phyloP scores from a whole-genome alignment of 1,140 invertebrate species.

The Trachymyrmex septentrionalis region DNA sequence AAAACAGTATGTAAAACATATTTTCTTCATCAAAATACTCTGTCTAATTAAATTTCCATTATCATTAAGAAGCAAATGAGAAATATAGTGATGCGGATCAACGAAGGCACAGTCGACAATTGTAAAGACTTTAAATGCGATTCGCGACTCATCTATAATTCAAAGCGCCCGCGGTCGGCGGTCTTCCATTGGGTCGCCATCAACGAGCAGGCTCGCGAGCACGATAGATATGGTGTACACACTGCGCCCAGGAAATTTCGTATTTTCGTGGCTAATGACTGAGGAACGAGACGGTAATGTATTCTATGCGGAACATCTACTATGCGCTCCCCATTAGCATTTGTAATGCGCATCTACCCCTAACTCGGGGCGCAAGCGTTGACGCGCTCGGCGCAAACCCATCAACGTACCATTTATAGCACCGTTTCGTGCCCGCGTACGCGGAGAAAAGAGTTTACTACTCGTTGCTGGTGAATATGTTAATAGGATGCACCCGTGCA shows the following conservation, averaged over 20 bases:
- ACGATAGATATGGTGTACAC: conserved; percentile 51
- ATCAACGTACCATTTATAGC: conserved; percentile 83
- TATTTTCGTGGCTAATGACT: conserved; percentile 85
- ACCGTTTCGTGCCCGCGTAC: conserved; percentile 63
- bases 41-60: not conserved
- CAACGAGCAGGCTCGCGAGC: conserved; percentile 48
- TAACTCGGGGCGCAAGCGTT: conserved; percentile 74
- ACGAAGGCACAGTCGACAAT: conserved; percentile 45
- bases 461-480: conserved; percentile 71
- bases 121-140: conserved; percentile 44
- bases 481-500: conserved; percentile 69
- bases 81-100: too few relatives aligned
- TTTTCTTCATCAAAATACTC: not conserved
- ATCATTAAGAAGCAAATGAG: not conserved
- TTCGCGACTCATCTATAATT: conserved; percentile 57
- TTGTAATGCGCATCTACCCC: conserved; percentile 83
- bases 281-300: conserved; percentile 85
- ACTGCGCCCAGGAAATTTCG: conserved; percentile 79
- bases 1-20: not conserved
- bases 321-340: conserved; percentile 85
- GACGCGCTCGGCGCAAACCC: conserved; percentile 78
- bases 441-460: conserved; percentile 73
- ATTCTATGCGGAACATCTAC: conserved; percentile 84
- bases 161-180: conserved; percentile 42
- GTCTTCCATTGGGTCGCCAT: conserved; percentile 57